These are phyloP conservation scores for Bicyclus anynana DNA, from an alignment of 1,140 invertebrate genomes.

Conservation along the genomic window DNA sequence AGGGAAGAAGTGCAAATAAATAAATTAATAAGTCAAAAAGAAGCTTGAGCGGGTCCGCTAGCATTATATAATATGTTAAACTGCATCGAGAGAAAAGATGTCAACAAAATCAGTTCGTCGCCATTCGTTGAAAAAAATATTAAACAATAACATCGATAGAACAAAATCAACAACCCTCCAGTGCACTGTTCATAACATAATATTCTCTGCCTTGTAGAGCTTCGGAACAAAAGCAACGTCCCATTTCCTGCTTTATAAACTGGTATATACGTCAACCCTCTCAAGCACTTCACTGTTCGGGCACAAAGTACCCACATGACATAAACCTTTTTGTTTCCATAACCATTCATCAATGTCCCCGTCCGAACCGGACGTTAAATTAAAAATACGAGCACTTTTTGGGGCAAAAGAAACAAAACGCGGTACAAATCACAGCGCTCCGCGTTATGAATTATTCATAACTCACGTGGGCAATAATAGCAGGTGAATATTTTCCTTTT, in stretches of 20 bases:
- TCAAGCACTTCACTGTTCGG: not conserved
- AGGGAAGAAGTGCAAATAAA: too few relatives aligned
- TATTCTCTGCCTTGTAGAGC: not conserved
- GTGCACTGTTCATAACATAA: not conserved
- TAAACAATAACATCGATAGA: too few relatives aligned
- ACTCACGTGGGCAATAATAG: constrained; percentile 27
- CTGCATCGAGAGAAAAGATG: too few relatives aligned
- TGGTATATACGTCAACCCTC: not conserved
- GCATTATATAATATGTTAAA: too few relatives aligned
- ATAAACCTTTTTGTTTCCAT: constrained; percentile 8
- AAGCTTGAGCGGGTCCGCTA: too few relatives aligned
- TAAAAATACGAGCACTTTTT: constrained; percentile 5
- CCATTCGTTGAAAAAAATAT: too few relatives aligned
- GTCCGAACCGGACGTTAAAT: constrained; percentile 7
- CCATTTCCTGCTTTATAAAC: not conserved
- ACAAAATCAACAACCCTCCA: not conserved
- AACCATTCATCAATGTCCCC: constrained; percentile 24
- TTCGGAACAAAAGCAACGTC: not conserved
- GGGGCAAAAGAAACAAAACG: constrained; percentile 17
- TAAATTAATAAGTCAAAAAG: too few relatives aligned
- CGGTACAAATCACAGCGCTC: constrained; percentile 21
- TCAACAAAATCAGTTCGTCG: too few relatives aligned
- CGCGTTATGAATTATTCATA: constrained; percentile 30
- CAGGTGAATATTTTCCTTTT: constrained; percentile 37
- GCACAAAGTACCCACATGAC: not conserved